Evolutionary conservation across 2,888 invertebrate genomes (phyloP).

Genomic region (Panzeria rudis): DNA sequence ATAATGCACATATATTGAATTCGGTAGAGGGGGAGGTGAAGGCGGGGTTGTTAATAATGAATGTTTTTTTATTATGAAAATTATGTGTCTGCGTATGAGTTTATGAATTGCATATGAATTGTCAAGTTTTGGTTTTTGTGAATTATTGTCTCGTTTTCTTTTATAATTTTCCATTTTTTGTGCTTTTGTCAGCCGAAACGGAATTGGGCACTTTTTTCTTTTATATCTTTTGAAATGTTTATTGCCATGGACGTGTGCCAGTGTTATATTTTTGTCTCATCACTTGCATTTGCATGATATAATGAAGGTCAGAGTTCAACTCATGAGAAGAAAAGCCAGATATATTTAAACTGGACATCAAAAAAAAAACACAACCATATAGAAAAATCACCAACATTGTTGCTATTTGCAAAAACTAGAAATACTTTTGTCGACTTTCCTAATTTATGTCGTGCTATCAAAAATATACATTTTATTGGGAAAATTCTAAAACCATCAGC

Average conservation of each 20-base stretch:
- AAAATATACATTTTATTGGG: no score
- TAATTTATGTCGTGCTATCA: not conserved
- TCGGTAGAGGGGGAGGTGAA: not conserved
- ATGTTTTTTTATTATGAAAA: slow-evolving; percentile 72
- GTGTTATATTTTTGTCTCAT: slow-evolving; percentile 34
- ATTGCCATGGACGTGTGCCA: slow-evolving; percentile 62
- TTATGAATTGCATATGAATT: slow-evolving; percentile 71
- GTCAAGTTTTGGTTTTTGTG: slow-evolving; percentile 47
- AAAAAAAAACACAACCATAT: not conserved
- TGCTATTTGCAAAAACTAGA: not conserved
- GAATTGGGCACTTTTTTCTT: slow-evolving; percentile 75
- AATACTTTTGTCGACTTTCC: not conserved
- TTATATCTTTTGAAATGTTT: slow-evolving; percentile 44
- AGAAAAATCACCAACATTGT: not conserved
- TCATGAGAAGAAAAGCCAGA: slow-evolving; percentile 18
- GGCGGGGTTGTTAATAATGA: slow-evolving; percentile 50
- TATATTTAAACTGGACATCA: not conserved
- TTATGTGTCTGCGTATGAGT: slow-evolving; percentile 36
- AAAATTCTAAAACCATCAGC: no score
- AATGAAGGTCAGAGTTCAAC: slow-evolving; percentile 64
- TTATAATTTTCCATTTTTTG: slow-evolving; percentile 74
- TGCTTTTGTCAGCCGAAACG: slow-evolving; percentile 82
- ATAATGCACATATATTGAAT: no score
- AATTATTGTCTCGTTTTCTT: slow-evolving; percentile 74
- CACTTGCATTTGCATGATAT: slow-evolving; percentile 9